Evolutionary conservation across 2,888 invertebrate genomes (phyloP).

Genomic region (Theretra japonica): DNA sequence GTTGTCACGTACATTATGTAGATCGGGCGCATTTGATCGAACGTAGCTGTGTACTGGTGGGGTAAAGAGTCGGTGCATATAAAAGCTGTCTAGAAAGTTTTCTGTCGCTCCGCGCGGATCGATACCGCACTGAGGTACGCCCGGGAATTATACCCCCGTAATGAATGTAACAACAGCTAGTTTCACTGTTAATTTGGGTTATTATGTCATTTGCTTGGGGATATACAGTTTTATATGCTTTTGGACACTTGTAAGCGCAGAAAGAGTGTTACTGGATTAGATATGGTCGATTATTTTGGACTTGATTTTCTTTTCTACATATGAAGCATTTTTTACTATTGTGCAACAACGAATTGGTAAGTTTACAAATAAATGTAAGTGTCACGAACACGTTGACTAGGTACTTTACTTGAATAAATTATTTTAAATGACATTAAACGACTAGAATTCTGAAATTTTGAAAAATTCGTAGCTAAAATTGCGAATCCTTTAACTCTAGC

Average conservation of each 20-base stretch:
- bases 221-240: slow-evolving; percentile 34
- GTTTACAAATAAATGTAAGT: too few species aligned
- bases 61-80: slow-evolving; percentile 83
- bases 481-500: too few species aligned
- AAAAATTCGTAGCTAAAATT: too few species aligned
- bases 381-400: too few species aligned
- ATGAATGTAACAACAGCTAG: slow-evolving; percentile 74
- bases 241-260: slow-evolving; percentile 18
- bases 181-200: slow-evolving; percentile 78
- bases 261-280: background rate
- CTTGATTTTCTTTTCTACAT: too few species aligned
- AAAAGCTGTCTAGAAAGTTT: slow-evolving; percentile 86
- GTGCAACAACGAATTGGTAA: too few species aligned
- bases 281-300: background rate
- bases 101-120: slow-evolving; percentile 81
- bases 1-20: slow-evolving; percentile 48
- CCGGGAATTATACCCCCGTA: slow-evolving; percentile 71
- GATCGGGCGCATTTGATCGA: slow-evolving; percentile 55
- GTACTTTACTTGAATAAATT: too few species aligned
- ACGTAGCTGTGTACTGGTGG: slow-evolving; percentile 61
- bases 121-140: slow-evolving; percentile 74
- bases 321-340: too few species aligned
- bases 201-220: slow-evolving; percentile 71
- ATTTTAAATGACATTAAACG: too few species aligned
- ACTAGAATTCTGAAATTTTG: too few species aligned